Conservation (phyloP, 1,140 invertebrate species). For the Macrostomum lignano region DNA sequence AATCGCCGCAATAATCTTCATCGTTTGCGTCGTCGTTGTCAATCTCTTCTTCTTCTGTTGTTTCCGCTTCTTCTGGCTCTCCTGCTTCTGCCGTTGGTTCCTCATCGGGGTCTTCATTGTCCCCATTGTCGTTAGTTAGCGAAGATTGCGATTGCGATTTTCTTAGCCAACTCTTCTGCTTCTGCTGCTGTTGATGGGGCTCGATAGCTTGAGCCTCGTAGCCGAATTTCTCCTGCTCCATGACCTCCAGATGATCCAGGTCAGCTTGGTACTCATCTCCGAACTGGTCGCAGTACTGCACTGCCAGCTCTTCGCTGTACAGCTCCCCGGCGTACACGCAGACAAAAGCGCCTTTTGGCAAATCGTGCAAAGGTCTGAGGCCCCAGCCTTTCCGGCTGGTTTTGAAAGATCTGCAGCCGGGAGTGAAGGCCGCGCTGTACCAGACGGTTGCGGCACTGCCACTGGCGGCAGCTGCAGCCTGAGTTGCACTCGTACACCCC, state of each 20-base stretch:
- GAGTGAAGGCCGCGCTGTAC: slow-evolving; percentile 23
- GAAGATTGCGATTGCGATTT: no score
- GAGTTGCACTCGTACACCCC: slow-evolving; percentile 79
- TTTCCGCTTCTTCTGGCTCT: no score
- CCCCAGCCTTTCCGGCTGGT: slow-evolving; percentile 62
- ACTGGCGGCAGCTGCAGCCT: slow-evolving; percentile 24
- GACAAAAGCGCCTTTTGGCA: slow-evolving; percentile 66
- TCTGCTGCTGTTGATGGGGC: background rate
- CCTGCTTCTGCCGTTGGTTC: no score
- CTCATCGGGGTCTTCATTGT: no score
- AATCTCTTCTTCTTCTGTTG: no score
- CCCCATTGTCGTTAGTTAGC: no score
- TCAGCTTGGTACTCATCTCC: slow-evolving; percentile 86
- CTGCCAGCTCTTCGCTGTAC: slow-evolving; percentile 56
- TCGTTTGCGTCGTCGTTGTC: no score
- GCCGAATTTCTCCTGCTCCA: slow-evolving; percentile 52
- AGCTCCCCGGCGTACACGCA: slow-evolving; percentile 77
- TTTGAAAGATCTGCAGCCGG: no score
- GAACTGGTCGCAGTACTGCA: slow-evolving; percentile 44
- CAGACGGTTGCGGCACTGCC: slow-evolving; percentile 21
- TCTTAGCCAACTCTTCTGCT: no score
- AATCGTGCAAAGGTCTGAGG: slow-evolving; percentile 64
- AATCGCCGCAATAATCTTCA: no score
- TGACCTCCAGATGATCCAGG: slow-evolving; percentile 72
- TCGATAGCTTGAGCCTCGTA: slow-evolving; percentile 3